These are phyloP conservation scores for Paraplagusia blochii DNA, from an alignment of 2,113 vertebrate genomes.

Conservation along the genomic window DNA sequence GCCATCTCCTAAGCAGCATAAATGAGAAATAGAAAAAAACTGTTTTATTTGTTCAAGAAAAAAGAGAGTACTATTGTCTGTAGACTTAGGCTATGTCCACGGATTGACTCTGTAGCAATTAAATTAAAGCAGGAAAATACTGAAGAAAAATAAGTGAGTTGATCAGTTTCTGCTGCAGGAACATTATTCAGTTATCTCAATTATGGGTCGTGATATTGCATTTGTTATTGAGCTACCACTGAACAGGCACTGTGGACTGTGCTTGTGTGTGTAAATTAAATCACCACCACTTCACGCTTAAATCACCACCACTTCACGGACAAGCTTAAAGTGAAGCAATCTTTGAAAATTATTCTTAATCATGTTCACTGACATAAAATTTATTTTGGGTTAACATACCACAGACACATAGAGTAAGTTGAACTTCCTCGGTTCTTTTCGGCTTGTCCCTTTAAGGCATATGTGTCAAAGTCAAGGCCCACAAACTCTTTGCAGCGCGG, in stretches of 20 bases:
- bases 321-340: too few relatives aligned
- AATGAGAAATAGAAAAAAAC: conserved; percentile 61
- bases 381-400: too few relatives aligned
- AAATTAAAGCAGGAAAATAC: conserved; percentile 31
- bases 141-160: conserved; percentile 16
- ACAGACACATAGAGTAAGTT: too few relatives aligned
- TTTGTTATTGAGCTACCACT: not conserved
- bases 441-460: too few relatives aligned
- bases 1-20: conserved; percentile 6
- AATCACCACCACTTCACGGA: too few relatives aligned
- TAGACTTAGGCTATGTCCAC: conserved; percentile 23
- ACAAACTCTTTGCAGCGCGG: too few relatives aligned
- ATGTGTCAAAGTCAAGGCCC: too few relatives aligned
- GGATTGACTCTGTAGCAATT: conserved; percentile 1
- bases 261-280: not conserved
- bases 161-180: conserved; percentile 43
- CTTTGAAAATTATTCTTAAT: too few relatives aligned
- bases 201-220: not conserved
- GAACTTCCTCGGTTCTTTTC: too few relatives aligned
- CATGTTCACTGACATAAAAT: too few relatives aligned
- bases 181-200: conserved; percentile 19
- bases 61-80: conserved; percentile 1
- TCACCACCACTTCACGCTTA: too few relatives aligned
- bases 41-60: conserved; percentile 56
- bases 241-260: not conserved